Conservation (phyloP, 2,797 vertebrate genomes). For the Lepus townsendii region DNA sequence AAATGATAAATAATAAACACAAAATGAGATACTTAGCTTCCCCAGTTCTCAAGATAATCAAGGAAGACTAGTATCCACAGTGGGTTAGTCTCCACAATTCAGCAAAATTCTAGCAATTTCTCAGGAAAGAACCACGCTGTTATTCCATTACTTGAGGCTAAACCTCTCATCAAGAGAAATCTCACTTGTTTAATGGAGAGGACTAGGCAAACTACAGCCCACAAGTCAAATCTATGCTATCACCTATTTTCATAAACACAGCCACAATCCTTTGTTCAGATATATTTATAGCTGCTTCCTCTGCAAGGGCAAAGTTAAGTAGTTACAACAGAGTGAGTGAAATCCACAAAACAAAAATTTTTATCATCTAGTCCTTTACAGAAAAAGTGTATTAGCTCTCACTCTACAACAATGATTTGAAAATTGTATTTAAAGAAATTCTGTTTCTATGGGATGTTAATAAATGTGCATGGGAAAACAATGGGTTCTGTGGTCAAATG, state of each 20-base stretch:
- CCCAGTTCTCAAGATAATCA: constrained; percentile 24
- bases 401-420: neutral
- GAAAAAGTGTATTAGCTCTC: neutral
- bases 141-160: constrained; percentile 35
- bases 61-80: neutral
- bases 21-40: neutral
- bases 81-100: constrained; percentile 20
- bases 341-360: constrained; percentile 41
- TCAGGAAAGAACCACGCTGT: constrained; percentile 24
- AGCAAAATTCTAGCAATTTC: constrained; percentile 36
- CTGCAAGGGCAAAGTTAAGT: neutral
- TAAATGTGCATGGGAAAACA: neutral
- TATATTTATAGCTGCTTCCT: neutral
- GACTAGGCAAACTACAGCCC: constrained; percentile 14
- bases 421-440: neutral
- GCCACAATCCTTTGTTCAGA: neutral
- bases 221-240: neutral
- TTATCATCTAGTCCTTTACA: constrained; percentile 19
- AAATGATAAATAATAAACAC: neutral
- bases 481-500: neutral
- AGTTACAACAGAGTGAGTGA: neutral
- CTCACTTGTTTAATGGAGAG: constrained; percentile 27
- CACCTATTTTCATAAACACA: neutral
- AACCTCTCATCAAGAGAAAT: constrained; percentile 49
- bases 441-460: constrained; percentile 32